Percentiles rank a stretch among this genome's conserved stretches.
Conservation (phyloP, 2,888 invertebrate genomes). For the Spilosoma lubricipeda region DNA sequence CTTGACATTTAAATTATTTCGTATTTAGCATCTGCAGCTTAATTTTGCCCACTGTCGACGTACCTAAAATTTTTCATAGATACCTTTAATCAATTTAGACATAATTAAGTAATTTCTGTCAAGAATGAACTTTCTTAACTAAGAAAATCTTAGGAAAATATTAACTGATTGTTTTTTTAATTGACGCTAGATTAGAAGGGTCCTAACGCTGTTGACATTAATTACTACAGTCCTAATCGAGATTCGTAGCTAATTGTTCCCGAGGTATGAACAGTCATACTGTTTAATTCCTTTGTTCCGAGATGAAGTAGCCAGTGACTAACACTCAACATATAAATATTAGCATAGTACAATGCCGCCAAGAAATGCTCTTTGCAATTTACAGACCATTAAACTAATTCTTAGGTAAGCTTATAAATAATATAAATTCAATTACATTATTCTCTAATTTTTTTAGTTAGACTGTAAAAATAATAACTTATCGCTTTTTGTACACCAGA, state of each 20-base stretch:
- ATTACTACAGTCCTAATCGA: background rate
- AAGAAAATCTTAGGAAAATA: background rate
- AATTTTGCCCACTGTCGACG: background rate
- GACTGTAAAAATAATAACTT: background rate
- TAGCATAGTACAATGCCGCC: conserved; percentile 9
- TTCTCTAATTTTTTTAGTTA: background rate
- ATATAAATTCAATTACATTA: background rate
- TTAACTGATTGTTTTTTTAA: background rate
- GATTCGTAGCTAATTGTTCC: conserved; percentile 23
- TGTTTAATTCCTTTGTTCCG: conserved; percentile 55
- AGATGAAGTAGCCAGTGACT: conserved; percentile 47
- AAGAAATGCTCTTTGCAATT: conserved; percentile 5
- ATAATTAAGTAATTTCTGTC: no score
- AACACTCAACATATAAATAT: conserved; percentile 27
- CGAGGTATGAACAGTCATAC: conserved; percentile 38
- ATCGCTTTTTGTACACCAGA: no score
- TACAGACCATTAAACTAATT: conserved; percentile 1
- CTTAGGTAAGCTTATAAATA: background rate
- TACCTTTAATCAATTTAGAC: background rate
- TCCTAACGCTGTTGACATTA: background rate
- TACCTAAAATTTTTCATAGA: background rate
- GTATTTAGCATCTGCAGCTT: background rate
- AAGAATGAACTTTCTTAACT: no score
- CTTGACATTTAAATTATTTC: background rate
- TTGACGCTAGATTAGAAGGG: background rate